A percentile compares a stretch with the other conserved stretches of the same genome.
Evolutionary conservation across 2,113 vertebrate genomes (phyloP).

Genomic region (Phyllopteryx taeniolatus): DNA sequence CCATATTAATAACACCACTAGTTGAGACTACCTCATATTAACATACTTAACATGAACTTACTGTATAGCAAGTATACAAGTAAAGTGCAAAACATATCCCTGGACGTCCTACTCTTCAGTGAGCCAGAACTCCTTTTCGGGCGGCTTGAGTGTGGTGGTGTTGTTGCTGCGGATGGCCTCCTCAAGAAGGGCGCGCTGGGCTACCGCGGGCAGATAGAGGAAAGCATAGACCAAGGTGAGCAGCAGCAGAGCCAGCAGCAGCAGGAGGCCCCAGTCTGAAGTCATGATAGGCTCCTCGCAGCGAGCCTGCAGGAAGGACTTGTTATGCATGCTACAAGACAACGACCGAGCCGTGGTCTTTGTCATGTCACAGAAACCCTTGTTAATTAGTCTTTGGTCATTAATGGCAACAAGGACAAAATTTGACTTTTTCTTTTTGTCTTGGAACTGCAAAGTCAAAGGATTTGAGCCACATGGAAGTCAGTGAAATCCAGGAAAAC

Average conservation of each 20-base stretch:
- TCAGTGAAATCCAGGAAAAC: slow-evolving; percentile 14
- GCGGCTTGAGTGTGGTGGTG: slow-evolving; percentile 25
- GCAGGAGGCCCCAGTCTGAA: slow-evolving; percentile 71
- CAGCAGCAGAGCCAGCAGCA: slow-evolving; percentile 71
- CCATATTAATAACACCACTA: not conserved
- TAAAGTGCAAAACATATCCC: not conserved
- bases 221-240: slow-evolving; percentile 72
- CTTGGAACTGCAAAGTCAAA: not conserved
- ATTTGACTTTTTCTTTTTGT: not conserved
- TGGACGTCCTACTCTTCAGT: slow-evolving; percentile 11
- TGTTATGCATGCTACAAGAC: slow-evolving; percentile 43
- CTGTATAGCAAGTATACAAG: not conserved
- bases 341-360: not conserved
- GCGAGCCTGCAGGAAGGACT: slow-evolving; percentile 74
- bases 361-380: not conserved
- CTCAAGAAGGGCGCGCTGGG: slow-evolving; percentile 64
- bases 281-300: slow-evolving; percentile 73
- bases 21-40: not conserved
- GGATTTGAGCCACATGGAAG: not conserved
- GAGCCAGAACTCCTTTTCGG: slow-evolving; percentile 31
- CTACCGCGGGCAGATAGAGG: slow-evolving; percentile 71
- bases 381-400: not conserved
- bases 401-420: not conserved
- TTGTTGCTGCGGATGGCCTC: slow-evolving; percentile 62
- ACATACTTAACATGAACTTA: not conserved